Base-by-base conservation (phyloP, 2,888 invertebrate species). In the Masnerella sp. region DNA sequence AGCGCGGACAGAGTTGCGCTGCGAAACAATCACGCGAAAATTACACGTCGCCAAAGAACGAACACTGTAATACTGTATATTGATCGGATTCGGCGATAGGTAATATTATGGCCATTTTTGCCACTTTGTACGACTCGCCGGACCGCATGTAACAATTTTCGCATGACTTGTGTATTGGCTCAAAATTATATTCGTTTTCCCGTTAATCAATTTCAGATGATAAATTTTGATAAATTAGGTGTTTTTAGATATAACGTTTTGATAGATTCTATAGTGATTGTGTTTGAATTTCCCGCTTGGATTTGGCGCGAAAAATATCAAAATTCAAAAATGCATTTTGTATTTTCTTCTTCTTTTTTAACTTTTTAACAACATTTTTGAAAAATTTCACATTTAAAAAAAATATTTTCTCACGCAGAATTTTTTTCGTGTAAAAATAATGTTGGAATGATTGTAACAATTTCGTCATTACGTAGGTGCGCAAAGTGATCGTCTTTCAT, bases 391-490 rank as follows among this genome's bases (percentile, higher is more conserved):
- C n/a, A n/a, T n/a, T n/a, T n/a, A n/a, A n/a, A n/a, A n/a, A n/a
- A n/a, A n/a, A n/a, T n/a, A n/a, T n/a, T n/a, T n/a, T n/a, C n/a
- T n/a, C n/a, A n/a, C n/a, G n/a, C n/a, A n/a, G n/a, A n/a, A n/a
- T n/a, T n/a, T n/a, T n/a, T n/a, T n/a, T n/a, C 20, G 28, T 0
- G 22, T 22, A n/a, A 20, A 52, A 52, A 43, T 45, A 9, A 28
- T n/a, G n/a, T n/a, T n/a, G n/a, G n/a, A n/a, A n/a, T n/a, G n/a
- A n/a, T n/a, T n/a, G 45, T 20, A 20, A 45, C 65, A 56, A 54
- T 65, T 65, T 65, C 17, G 65, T 56, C 9, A 64, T 64, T 65
- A 56, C 38, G 54, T 65, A 40, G 65, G 65, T 56, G 65, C 40
- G 56, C 38, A 56, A 38, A 49, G n/a, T 49, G 49, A 30, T 49